Evolutionary conservation across 2,888 invertebrate species (phyloP), one percentile per base, ranked within the genome.

Genomic region (Clivina fossor): DNA sequence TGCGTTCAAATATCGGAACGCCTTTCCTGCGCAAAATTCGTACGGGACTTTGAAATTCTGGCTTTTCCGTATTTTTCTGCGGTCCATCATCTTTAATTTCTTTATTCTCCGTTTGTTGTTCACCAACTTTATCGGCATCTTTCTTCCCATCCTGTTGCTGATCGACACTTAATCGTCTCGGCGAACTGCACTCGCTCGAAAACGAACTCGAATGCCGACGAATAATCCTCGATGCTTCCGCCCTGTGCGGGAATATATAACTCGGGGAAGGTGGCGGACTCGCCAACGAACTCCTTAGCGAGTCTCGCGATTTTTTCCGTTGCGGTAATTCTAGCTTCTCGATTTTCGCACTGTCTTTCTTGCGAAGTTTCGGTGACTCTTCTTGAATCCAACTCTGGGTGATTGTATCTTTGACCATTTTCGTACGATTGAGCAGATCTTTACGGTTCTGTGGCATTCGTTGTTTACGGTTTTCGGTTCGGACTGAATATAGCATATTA

Each of bases 181-280:
- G 81, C 65, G 85, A 85, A 72, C 81, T 78, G 9, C 85, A 82
- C 2, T 81, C 80, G 66, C 86, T 86, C 0, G 88, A 88, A 68
- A 87, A 88, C 0, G 89, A 89, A 69, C 89, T 90, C 2, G 91
- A 91, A 66, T 91, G 88, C 13, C 91, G 78, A 30, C 90, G 78
- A 64, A 91, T 85, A 55, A 92, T 90, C 65, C 89, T 82, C 1
- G 91, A 89, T 49, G 85, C 86, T 68, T 90, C 90, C 1, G 86
- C 86, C 19, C 80, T 78, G 20, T 61, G 61, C 61, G 80, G 78
- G 72, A 79, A 84, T 47, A 82, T 79, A 66, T 81, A 84, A 69
- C 79, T 78, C 61, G 82, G 81, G 1, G 82, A 77, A 2, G 81
- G 75, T 15, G 82, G 80, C 53, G 62, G 68, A 43, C 73, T 72